phyloP scores from a whole-genome alignment of 2,797 vertebrate species.

The Chaetodon trifasciatus region DNA sequence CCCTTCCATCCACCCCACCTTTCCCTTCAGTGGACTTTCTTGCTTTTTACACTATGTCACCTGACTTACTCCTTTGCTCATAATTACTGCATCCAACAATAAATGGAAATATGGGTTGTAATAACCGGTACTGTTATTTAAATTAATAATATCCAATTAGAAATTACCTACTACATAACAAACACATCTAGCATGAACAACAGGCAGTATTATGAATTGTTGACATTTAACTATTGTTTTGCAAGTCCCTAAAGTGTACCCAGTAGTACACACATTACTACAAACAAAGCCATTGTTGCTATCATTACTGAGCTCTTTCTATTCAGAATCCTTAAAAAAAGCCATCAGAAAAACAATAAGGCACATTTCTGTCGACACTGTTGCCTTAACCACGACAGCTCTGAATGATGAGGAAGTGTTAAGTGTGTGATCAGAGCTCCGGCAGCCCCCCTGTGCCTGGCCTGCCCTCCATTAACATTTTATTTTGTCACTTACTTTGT shows the following conservation, averaged over 20 bases:
- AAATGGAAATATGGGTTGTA: no score
- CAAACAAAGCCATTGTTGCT: conserved; percentile 23
- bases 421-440: conserved; percentile 47
- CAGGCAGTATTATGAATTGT: not conserved
- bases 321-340: conserved; percentile 44
- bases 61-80: no score
- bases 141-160: conserved; percentile 6
- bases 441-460: conserved; percentile 49
- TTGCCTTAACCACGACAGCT: conserved; percentile 54
- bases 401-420: conserved; percentile 30
- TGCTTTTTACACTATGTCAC: no score
- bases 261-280: not conserved
- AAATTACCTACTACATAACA: not conserved
- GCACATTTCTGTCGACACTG: conserved; percentile 35
- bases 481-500: conserved; percentile 68
- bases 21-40: no score
- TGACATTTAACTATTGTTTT: conserved; percentile 21
- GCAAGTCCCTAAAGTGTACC: conserved; percentile 7
- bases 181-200: not conserved
- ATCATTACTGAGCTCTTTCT: conserved; percentile 30
- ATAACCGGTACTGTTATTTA: not conserved
- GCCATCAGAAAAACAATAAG: conserved; percentile 31
- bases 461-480: conserved; percentile 81
- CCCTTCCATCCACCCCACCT: no score
- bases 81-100: no score